phyloP scores from a whole-genome alignment of 1,140 invertebrate genomes.

The Cydia amplana region DNA sequence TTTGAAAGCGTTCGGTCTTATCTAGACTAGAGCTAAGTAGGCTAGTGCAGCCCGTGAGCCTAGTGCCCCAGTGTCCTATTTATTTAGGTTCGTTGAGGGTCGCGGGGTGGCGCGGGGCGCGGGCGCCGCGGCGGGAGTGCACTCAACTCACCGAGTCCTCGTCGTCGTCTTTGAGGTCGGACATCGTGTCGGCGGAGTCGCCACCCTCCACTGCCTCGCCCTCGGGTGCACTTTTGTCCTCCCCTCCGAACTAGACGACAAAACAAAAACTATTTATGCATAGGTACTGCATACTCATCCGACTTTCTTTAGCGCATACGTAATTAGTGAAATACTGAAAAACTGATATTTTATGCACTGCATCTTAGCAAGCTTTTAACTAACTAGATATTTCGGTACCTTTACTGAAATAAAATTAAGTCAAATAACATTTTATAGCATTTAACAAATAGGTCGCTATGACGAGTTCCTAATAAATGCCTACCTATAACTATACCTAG shows the following conservation, averaged over 20 bases:
- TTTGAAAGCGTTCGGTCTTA: conserved; percentile 40
- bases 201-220: conserved; percentile 58
- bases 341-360: no score
- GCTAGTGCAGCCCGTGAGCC: conserved; percentile 46
- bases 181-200: conserved; percentile 63
- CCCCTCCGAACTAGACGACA: conserved; percentile 59
- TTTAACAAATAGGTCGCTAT: no score
- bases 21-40: conserved; percentile 57
- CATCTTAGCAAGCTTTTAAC: no score
- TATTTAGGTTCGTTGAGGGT: conserved; percentile 50
- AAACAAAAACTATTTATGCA: conserved; percentile 25
- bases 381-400: no score
- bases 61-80: conserved; percentile 70
- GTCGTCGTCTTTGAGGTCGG: conserved; percentile 73
- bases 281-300: not conserved
- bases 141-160: conserved; percentile 78
- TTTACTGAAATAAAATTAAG: no score
- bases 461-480: no score
- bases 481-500: no score
- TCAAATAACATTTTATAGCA: no score
- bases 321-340: not conserved
- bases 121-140: conserved; percentile 49
- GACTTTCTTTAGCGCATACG: not conserved
- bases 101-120: conserved; percentile 41
- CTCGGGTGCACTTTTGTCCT: conserved; percentile 58